A percentile compares a stretch with the other conserved stretches of the same genome.
Conservation (phyloP, 2,113 vertebrate genomes). For the Butorides virescens region DNA sequence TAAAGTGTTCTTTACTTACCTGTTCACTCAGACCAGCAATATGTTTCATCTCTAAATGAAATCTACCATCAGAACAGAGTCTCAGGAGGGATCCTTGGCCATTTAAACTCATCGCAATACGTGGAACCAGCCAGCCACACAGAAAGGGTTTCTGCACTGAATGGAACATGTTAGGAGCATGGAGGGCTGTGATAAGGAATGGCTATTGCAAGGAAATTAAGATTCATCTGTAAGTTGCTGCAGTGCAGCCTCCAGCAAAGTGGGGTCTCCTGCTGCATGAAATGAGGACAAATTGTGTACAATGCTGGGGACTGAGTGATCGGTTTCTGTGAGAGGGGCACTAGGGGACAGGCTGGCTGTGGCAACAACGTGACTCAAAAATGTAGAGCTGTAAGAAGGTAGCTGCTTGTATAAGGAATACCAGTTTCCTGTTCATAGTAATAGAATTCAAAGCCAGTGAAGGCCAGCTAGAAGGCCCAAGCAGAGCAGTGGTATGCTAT, state of each 20-base stretch:
- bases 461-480: background rate
- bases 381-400: background rate
- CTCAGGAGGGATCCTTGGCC: background rate
- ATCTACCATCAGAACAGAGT: background rate
- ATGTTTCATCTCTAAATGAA: background rate
- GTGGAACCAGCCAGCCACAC: background rate
- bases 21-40: background rate
- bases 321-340: background rate
- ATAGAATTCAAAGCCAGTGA: background rate
- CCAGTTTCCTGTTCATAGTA: background rate
- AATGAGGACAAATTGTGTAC: background rate
- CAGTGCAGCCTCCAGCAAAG: background rate
- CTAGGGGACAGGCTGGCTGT: fast-evolving
- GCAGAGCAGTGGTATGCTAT: background rate
- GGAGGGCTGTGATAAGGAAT: background rate
- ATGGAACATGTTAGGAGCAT: fast-evolving
- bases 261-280: background rate
- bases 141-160: background rate
- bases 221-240: background rate
- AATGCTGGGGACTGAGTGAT: background rate
- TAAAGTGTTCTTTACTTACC: background rate
- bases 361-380: background rate
- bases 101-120: background rate
- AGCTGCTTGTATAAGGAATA: background rate
- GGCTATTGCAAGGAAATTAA: background rate